Percentiles rank a stretch among this genome's conserved stretches.
These are phyloP conservation scores for Platichthys stellatus DNA, from an alignment of 2,113 vertebrate species.

Conservation along the genomic window DNA sequence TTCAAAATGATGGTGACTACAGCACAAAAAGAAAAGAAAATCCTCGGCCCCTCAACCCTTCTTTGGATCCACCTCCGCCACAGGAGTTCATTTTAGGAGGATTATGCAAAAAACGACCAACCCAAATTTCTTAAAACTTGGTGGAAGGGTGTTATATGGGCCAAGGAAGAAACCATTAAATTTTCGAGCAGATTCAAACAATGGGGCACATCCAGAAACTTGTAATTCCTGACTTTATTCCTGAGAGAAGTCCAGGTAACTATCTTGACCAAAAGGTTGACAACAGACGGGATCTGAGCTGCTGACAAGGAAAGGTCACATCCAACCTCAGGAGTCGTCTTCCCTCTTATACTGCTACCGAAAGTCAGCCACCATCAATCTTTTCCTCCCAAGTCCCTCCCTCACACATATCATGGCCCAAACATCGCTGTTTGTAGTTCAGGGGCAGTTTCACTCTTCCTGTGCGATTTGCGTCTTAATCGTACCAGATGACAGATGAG, in stretches of 20 bases:
- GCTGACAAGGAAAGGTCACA: too few species aligned
- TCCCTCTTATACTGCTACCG: constrained; percentile 5
- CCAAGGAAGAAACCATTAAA: background rate
- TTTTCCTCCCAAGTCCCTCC: constrained; percentile 12
- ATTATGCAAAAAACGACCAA: too few species aligned
- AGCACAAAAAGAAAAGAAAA: background rate
- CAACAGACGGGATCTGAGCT: background rate
- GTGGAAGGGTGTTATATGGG: background rate
- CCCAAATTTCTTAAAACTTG: background rate
- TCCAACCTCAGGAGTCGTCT: background rate
- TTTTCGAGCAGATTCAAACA: background rate
- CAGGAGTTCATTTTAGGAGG: too few species aligned
- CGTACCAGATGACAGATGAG: constrained; percentile 62
- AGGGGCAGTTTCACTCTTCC: constrained; percentile 42
- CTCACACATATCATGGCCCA: constrained; percentile 14
- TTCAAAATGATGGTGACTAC: background rate
- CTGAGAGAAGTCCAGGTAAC: background rate
- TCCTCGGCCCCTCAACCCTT: too few species aligned
- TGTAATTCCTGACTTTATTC: background rate
- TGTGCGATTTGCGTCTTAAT: constrained; percentile 51
- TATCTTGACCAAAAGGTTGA: too few species aligned
- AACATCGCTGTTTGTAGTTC: constrained; percentile 14
- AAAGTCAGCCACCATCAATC: constrained; percentile 7
- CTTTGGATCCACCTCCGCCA: too few species aligned
- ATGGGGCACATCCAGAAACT: background rate